Conservation (phyloP, 1,140 invertebrate species). For the Diuraphis noxia region DNA sequence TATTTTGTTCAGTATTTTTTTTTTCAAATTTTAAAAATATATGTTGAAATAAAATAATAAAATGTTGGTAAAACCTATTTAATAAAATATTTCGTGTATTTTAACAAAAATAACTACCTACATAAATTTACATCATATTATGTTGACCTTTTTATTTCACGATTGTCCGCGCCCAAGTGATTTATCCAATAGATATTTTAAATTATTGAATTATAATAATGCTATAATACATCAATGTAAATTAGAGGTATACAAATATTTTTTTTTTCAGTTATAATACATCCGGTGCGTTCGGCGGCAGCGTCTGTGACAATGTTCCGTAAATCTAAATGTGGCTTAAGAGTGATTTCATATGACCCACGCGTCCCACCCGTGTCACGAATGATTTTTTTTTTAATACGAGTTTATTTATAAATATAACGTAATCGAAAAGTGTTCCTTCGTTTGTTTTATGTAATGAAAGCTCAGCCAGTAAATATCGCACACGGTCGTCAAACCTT, state of each 20-base stretch:
- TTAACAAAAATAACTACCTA: no score
- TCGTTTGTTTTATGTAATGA: background rate
- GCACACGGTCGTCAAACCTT: background rate
- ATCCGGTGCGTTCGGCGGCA: background rate
- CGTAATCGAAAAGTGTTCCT: conserved; percentile 21
- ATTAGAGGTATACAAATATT: background rate
- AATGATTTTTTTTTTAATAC: conserved; percentile 20
- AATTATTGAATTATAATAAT: background rate
- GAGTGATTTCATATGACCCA: conserved; percentile 6
- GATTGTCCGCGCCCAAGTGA: no score
- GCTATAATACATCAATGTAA: background rate
- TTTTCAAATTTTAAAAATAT: no score
- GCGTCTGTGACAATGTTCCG: background rate
- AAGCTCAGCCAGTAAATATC: background rate
- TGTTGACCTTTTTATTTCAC: no score
- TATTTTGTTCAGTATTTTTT: no score
- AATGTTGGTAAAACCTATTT: no score
- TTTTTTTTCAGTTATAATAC: background rate
- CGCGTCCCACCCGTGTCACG: background rate
- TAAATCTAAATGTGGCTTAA: conserved; percentile 21
- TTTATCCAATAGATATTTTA: background rate
- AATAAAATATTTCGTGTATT: no score
- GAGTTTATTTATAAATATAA: background rate
- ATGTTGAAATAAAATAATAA: no score
- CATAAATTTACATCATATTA: no score